Conservation (phyloP, 2,113 vertebrate genomes). For the Brevimyrus niger region DNA sequence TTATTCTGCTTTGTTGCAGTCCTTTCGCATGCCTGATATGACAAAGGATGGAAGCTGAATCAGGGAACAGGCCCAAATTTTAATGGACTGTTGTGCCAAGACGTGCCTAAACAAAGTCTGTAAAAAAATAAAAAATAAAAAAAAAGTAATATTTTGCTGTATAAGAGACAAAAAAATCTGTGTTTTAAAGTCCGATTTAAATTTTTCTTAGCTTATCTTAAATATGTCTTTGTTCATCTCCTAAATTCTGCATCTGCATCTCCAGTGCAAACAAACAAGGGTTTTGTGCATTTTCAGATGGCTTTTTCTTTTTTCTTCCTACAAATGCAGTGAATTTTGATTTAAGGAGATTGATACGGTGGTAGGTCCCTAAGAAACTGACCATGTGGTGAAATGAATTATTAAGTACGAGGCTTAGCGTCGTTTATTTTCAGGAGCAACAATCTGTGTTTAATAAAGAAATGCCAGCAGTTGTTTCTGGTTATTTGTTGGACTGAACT, state of each 20-base stretch:
- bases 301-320: not conserved
- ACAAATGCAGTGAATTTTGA: constrained; percentile 10
- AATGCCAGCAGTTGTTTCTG: not conserved
- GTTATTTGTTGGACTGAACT: not conserved
- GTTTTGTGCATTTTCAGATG: not conserved
- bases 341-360: not conserved
- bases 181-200: not conserved
- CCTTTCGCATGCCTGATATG: not conserved
- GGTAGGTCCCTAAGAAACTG: not conserved
- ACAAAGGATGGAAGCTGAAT: not conserved
- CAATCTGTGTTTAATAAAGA: not conserved
- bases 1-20: not conserved
- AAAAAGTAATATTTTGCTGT: not conserved
- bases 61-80: not conserved
- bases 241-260: not conserved
- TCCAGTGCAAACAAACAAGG: not conserved
- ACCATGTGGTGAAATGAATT: constrained; percentile 15
- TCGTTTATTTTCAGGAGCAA: constrained; percentile 5
- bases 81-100: not conserved
- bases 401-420: constrained; percentile 11
- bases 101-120: not conserved
- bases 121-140: not conserved
- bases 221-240: not conserved
- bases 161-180: constrained; percentile 9
- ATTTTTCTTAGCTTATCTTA: constrained; percentile 11